Evolutionary conservation across 2,888 invertebrate genomes (phyloP), one percentile per base, ranked within the genome.

Genomic region (Mythimna impura): DNA sequence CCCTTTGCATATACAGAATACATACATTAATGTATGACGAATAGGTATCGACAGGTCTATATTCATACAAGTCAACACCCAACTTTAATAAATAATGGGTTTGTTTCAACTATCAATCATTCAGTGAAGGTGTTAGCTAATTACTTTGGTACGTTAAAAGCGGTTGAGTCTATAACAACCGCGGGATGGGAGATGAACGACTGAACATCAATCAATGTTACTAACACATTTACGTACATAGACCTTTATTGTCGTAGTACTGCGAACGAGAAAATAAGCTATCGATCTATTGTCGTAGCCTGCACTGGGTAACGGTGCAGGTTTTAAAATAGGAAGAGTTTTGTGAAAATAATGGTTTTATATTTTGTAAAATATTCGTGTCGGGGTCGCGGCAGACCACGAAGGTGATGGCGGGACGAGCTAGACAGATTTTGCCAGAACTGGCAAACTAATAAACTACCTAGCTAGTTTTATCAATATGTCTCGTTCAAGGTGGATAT

Each of bases 191-290:
- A 88, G 88, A 91, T 88, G 89, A 90, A 91, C 90, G 88, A 82
- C 83, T 80, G 81, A 84, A 85, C 89, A 91, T 91, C 90, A 89
- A 91, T 91, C 91, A 91, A 88, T 87, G 89, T 89, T 88, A 88
- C 87, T 87, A 87, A 84, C 87, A 85, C 71, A 78, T 80, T 70
- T 78, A 84, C 76, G 63, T 72, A 73, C 75, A 80, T 63, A 75
- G 61, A 73, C 79, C 74, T 85, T 78, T 85, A 83, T 81, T 83
- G 79, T 75, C 78, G 75, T 74, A 69, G 75, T 67, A 75, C 64
- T 76, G 77, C 55, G 72, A 76, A 69, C 75, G 78, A 72, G 76
- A 75, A 80, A 80, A 81, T 74, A 77, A 78, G 62, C 63, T 76
- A 83, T 78, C 73, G 82, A 83, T 79, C 74, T 71, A 66, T 66